Evolutionary conservation across 1,140 invertebrate species (phyloP), one percentile per base, ranked within the genome.

Genomic region (Bombus pyrosoma): DNA sequence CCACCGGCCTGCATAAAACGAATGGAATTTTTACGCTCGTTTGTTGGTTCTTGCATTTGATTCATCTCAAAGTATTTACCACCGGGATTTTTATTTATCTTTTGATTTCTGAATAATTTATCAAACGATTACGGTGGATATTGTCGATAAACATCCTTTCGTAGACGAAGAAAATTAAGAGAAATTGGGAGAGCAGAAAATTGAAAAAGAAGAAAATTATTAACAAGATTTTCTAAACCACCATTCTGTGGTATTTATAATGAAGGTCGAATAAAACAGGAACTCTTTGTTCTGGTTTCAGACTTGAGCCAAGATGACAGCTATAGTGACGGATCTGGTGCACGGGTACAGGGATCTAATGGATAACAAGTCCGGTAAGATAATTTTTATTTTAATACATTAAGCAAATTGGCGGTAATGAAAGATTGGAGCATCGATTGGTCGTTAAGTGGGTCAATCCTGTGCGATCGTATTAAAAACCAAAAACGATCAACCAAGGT

Each of bases 341-440:
- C 95, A 97, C 93, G 96, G 97, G 93, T 98, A 98, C 93, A 96
- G 96, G 94, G 97, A 98, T 93, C 96, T 98, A 83, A 96, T 98
- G 96, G 96, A 97, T 92, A 97, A 97, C 92, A 97, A 96, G 95
- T 97, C 97, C 92, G 97, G 97, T 98, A 95, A 97, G 97, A 25
- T 10, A 4, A 87, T 66, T 75, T 41, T 57, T 22, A 41, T 59
- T 64, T 1, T 41, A 34, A n/a, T 25, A 25, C 32, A 18, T 43
- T 75, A n/a, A 77, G 3, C 37, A 39, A 18, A 57, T 34, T 71
- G 18, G 47, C 22, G 62, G 15, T 77, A 18, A 15, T 10, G 39
- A 77, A 39, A n/a, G 10, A 18, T 39, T 28, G 39, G 37, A 57
- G 74, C 37, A 28, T 37, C 53, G 74, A 76, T 57, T 12, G 34